Evolutionary conservation across 2,113 vertebrate genomes (phyloP).

Genomic region (Channa argus): DNA sequence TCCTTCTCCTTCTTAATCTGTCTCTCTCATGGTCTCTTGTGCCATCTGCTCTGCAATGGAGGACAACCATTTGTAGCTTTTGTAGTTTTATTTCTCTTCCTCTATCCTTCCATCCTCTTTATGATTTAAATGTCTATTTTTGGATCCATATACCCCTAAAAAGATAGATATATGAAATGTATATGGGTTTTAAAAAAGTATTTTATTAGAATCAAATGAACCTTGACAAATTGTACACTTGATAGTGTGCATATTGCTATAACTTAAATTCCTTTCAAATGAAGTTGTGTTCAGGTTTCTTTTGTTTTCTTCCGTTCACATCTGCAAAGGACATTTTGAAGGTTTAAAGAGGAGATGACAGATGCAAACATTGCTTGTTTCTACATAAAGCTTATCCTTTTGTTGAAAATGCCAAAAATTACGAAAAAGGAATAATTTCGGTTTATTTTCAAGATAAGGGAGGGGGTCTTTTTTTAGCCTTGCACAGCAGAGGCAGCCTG

Average conservation of each 20-base stretch:
- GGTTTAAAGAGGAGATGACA: conserved; percentile 60
- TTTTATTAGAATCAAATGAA: conserved; percentile 85
- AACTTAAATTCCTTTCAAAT: conserved; percentile 84
- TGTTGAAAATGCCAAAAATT: conserved; percentile 70
- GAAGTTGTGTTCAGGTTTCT: conserved; percentile 88
- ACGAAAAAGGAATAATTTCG: conserved; percentile 69
- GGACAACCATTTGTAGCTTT: conserved; percentile 70
- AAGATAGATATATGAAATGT: conserved; percentile 83
- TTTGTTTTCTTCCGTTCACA: conserved; percentile 57
- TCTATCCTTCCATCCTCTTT: conserved; percentile 72
- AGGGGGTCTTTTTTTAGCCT: conserved; percentile 49
- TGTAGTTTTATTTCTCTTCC: conserved; percentile 57
- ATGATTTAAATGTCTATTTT: conserved; percentile 86
- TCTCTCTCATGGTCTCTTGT: background rate
- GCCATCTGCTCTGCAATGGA: conserved; percentile 18
- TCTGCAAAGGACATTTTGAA: conserved; percentile 57
- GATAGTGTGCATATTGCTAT: conserved; percentile 80
- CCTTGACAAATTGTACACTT: conserved; percentile 89
- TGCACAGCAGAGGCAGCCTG: conserved; percentile 60
- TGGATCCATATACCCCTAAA: conserved; percentile 80
- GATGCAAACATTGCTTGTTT: conserved; percentile 89
- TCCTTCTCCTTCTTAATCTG: background rate
- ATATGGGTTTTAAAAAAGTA: conserved; percentile 86
- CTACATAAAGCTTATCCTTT: conserved; percentile 86
- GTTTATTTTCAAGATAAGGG: conserved; percentile 37